Base-by-base conservation (phyloP, 2,888 invertebrate species). In the Chironomus tentans region DNA sequence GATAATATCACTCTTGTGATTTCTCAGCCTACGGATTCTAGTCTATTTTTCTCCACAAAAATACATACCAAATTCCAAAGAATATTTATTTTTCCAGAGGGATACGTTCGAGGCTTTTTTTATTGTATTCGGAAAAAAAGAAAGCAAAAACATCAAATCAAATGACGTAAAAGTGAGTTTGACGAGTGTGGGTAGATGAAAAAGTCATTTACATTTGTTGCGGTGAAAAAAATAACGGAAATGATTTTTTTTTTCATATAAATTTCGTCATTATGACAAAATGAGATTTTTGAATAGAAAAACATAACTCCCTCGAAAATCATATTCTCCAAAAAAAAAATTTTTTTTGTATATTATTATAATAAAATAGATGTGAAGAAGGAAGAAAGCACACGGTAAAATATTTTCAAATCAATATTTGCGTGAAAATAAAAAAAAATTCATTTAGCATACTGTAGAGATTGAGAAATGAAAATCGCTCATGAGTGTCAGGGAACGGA, bases 401-500 rank as follows among this genome's bases (percentile, higher is more conserved):
- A 65, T 65, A 21, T 65, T 21, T 22, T 65, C 65, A 24, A 65
- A 65, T 70, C 70, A 70, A 70, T 70, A 70, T 70, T 70, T 70
- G 70, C 70, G 70, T 70, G 70, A 70, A 70, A 48, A 48, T 24
- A 65, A 38, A 38, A 38, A 65, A 65, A 65, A 15, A 10, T 24
- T 65, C 65, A 65, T 65, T 24, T 12, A 18, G 2, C 12, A 18
- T 7, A 6, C 15, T 22, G n/a, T 21, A 12, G 18, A 56, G n/a
- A 15, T 56, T 15, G 7, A 56, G 56, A 15, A n/a, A 56, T 15
- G 56, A 15, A 18, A 15, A 15, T 5, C 56, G 56, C 56, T 18
- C 56, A n/a, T 56, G 22, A 65, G 24, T 65, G 65, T 65, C 22
- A 24, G 65, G 5, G 65, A 65, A 65, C 3, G 22, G 65, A 65